These are phyloP conservation scores for Boulengeromyrus knoepffleri DNA, from an alignment of 2,113 vertebrate species.

Conservation along the genomic window DNA sequence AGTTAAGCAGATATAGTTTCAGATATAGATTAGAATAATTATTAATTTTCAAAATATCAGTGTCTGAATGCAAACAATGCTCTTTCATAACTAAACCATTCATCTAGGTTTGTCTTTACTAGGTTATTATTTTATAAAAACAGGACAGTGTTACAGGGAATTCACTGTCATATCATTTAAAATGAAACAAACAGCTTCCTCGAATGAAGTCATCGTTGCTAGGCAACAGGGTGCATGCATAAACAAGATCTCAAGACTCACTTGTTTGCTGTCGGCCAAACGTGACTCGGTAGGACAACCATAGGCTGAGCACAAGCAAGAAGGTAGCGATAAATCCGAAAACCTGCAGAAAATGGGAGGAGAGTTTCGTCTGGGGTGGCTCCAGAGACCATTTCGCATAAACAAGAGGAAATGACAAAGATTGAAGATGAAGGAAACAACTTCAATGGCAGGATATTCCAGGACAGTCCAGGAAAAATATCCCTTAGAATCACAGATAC, in stretches of 20 bases:
- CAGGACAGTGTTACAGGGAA: neutral
- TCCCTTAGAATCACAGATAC: neutral
- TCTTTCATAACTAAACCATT: neutral
- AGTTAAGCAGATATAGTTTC: neutral
- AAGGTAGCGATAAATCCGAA: conserved; percentile 69
- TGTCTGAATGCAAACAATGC: neutral
- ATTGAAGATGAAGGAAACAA: neutral
- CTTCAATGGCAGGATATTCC: neutral
- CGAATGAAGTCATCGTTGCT: neutral
- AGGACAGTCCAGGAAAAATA: neutral
- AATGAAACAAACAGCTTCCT: neutral
- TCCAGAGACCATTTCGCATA: neutral
- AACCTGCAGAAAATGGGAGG: conserved; percentile 42
- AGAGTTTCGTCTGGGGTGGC: neutral
- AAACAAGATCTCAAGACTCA: conserved; percentile 40
- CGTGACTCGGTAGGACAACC: conserved; percentile 64
- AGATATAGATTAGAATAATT: neutral
- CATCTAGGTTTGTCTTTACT: neutral
- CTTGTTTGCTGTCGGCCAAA: conserved; percentile 61
- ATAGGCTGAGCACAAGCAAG: conserved; percentile 62
- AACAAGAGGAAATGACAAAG: neutral
- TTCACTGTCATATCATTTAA: neutral
- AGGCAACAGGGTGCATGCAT: neutral
- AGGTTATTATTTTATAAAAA: neutral
- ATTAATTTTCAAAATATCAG: neutral